phyloP scores from a whole-genome alignment of 2,113 vertebrate genomes.

The Stegastes partitus region DNA sequence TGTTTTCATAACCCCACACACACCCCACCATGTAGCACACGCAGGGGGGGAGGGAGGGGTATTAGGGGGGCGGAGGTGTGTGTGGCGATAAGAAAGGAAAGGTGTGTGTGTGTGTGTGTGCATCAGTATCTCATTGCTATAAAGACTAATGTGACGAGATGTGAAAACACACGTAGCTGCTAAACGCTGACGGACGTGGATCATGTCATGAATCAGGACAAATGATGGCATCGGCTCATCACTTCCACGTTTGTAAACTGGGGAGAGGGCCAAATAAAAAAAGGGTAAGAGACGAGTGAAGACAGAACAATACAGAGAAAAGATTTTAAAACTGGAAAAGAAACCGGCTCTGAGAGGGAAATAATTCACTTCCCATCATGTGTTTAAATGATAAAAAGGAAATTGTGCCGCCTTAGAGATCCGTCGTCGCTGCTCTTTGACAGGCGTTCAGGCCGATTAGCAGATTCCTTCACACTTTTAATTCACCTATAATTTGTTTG shows the following conservation, averaged over 20 bases:
- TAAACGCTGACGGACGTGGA: too few relatives aligned
- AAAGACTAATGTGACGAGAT: slow-evolving; percentile 26
- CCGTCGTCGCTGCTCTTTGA: too few relatives aligned
- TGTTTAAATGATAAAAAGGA: too few relatives aligned
- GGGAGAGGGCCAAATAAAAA: slow-evolving; percentile 1
- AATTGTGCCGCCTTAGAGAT: too few relatives aligned
- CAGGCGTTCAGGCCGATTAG: too few relatives aligned
- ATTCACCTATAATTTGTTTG: too few relatives aligned
- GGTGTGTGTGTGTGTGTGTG: slow-evolving; percentile 18
- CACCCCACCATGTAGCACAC: slow-evolving; percentile 78
- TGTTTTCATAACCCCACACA: slow-evolving; percentile 83
- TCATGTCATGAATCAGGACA: background rate
- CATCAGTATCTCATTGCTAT: background rate
- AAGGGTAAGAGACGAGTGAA: background rate
- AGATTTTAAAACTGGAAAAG: background rate
- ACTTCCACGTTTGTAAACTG: background rate
- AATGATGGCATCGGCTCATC: background rate
- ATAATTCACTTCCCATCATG: too few relatives aligned
- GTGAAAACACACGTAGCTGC: background rate
- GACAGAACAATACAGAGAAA: slow-evolving; percentile 2
- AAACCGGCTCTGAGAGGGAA: too few relatives aligned
- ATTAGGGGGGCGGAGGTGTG: slow-evolving; percentile 53
- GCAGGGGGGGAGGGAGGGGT: slow-evolving; percentile 73
- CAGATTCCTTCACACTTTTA: too few relatives aligned
- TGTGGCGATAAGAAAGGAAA: slow-evolving; percentile 59